Conservation (phyloP, 2,113 vertebrate genomes). For the Eudyptes chrysolophus region DNA sequence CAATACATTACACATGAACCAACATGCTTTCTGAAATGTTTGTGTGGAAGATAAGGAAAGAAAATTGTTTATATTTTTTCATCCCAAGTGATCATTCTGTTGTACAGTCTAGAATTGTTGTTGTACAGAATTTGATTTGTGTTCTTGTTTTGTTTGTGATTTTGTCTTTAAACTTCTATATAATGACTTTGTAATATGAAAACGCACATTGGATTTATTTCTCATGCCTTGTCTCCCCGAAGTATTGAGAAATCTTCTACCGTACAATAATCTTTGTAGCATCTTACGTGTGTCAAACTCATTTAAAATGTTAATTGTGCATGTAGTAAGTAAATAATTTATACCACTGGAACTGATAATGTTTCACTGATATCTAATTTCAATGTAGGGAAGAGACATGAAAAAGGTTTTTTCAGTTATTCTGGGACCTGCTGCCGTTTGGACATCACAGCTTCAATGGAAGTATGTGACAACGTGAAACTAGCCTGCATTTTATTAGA, state of each 20-base stretch:
- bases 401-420: background rate
- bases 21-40: background rate
- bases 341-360: background rate
- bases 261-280: background rate
- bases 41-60: background rate
- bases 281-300: background rate
- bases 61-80: background rate
- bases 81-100: background rate
- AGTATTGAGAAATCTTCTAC: background rate
- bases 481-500: background rate
- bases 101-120: background rate
- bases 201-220: background rate
- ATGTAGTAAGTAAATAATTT: conserved; percentile 35
- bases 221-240: background rate
- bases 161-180: background rate
- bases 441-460: background rate
- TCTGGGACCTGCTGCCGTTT: background rate
- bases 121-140: background rate
- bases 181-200: background rate
- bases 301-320: background rate
- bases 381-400: background rate
- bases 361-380: background rate
- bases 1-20: background rate
- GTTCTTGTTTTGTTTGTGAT: background rate
- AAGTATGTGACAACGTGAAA: background rate